These are phyloP conservation scores for Morinoia aosen DNA, from an alignment of 2,888 invertebrate species.

Conservation along the genomic window DNA sequence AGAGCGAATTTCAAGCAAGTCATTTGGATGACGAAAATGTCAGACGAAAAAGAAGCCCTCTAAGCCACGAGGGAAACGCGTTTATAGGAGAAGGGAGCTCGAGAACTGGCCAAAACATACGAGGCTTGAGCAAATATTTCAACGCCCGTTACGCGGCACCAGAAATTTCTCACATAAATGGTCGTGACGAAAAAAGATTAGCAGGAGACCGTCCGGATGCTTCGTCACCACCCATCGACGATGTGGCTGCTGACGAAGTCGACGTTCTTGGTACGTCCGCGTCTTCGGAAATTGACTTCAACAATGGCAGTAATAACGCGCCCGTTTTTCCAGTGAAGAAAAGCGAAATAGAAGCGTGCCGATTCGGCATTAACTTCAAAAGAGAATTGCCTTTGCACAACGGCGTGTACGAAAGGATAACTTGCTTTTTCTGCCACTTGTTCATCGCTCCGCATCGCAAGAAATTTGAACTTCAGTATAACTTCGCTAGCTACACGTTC, in stretches of 20 bases:
- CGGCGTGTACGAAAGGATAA: conserved; percentile 50
- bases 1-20: not conserved
- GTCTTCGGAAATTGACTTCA: not conserved
- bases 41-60: not conserved
- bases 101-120: too few relatives aligned
- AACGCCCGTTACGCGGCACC: not conserved
- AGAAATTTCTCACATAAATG: not conserved
- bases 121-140: not conserved
- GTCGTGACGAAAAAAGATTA: not conserved
- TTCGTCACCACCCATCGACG: not conserved
- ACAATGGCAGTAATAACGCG: not conserved
- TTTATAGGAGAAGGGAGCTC: too few relatives aligned
- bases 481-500: not conserved
- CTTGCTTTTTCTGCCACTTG: conserved; percentile 60
- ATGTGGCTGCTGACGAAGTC: not conserved
- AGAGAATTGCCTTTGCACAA: conserved; percentile 42
- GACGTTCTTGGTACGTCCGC: not conserved
- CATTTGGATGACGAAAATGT: not conserved
- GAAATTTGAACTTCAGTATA: conserved; percentile 22
- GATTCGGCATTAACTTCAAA: not conserved
- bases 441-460: conserved; percentile 58
- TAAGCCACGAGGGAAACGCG: not conserved
- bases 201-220: not conserved
- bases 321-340: not conserved
- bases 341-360: not conserved